Conservation (phyloP, 2,113 vertebrate genomes). For the Sinocyclocheilus grahami region DNA sequence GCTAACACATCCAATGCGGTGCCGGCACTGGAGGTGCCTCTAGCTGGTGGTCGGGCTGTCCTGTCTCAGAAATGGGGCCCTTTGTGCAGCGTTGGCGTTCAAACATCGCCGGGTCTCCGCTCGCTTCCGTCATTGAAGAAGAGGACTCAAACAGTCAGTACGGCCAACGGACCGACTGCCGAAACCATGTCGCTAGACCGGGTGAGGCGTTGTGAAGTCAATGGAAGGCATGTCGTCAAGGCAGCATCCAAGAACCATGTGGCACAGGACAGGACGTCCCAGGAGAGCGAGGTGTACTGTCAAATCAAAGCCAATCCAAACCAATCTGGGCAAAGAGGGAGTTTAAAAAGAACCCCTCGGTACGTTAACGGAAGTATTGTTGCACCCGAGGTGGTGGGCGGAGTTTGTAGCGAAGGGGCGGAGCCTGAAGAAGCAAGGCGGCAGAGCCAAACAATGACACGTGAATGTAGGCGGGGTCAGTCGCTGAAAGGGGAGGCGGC, state of each 20-base stretch:
- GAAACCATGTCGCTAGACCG: constrained; percentile 59
- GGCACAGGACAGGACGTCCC: constrained; percentile 70
- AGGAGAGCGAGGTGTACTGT: constrained; percentile 75
- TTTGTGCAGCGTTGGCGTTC: constrained; percentile 78
- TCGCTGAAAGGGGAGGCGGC: constrained; percentile 69
- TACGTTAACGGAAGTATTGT: constrained; percentile 80
- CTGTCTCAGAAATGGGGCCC: constrained; percentile 73
- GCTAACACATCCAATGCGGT: constrained; percentile 77
- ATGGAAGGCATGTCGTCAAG: constrained; percentile 59
- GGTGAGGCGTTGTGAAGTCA: constrained; percentile 21
- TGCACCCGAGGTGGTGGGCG: constrained; percentile 76
- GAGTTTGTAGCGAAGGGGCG: constrained; percentile 71
- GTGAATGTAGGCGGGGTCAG: constrained; percentile 68
- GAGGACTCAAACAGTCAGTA: constrained; percentile 48
- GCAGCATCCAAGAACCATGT: constrained; percentile 40
- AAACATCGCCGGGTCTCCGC: constrained; percentile 57
- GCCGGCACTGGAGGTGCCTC: constrained; percentile 76
- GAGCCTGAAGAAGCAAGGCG: constrained; percentile 52
- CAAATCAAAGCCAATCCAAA: constrained; percentile 47
- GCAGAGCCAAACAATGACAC: constrained; percentile 45
- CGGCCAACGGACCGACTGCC: constrained; percentile 33
- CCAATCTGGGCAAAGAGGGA: constrained; percentile 54
- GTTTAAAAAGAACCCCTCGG: constrained; percentile 67
- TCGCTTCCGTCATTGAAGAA: constrained; percentile 58
- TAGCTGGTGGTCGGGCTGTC: constrained; percentile 67